Conservation (phyloP, 1,140 invertebrate species). For the Leucophenga varia region DNA sequence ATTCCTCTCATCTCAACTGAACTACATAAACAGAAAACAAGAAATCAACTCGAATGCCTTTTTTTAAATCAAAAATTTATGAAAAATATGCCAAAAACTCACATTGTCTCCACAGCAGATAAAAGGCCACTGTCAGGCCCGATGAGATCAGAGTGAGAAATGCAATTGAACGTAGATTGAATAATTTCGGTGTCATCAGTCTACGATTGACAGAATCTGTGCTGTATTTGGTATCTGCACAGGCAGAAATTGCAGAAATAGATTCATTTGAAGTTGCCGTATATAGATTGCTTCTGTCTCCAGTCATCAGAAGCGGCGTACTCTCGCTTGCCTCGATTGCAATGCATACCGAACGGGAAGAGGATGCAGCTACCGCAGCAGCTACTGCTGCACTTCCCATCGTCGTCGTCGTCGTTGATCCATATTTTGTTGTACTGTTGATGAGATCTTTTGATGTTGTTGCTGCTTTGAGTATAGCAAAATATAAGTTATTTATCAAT, state of each 20-base stretch:
- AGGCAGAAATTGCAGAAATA: no score
- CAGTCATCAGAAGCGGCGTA: constrained; percentile 28
- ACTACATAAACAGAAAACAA: no score
- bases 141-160: constrained; percentile 27
- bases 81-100: constrained; percentile 17
- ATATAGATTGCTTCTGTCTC: constrained; percentile 3
- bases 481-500: not conserved
- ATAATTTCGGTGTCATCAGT: constrained; percentile 1
- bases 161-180: constrained; percentile 33
- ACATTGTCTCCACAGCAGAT: constrained; percentile 43
- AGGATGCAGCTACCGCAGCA: constrained; percentile 5
- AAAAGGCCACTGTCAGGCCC: constrained; percentile 24
- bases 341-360: constrained; percentile 8
- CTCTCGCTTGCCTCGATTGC: constrained; percentile 24
- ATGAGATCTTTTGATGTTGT: not conserved
- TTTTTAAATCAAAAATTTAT: not conserved
- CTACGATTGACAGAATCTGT: constrained; percentile 7
- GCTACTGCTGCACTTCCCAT: no score
- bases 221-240: not conserved
- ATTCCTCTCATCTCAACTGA: no score
- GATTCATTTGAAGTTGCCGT: not conserved
- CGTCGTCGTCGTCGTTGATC: no score
- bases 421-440: no score
- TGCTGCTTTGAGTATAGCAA: not conserved
- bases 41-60: constrained; percentile 5